Evolutionary conservation across 2,797 vertebrate genomes (phyloP), one percentile per base, ranked within the genome.

Genomic region (Urophycis tenuis): DNA sequence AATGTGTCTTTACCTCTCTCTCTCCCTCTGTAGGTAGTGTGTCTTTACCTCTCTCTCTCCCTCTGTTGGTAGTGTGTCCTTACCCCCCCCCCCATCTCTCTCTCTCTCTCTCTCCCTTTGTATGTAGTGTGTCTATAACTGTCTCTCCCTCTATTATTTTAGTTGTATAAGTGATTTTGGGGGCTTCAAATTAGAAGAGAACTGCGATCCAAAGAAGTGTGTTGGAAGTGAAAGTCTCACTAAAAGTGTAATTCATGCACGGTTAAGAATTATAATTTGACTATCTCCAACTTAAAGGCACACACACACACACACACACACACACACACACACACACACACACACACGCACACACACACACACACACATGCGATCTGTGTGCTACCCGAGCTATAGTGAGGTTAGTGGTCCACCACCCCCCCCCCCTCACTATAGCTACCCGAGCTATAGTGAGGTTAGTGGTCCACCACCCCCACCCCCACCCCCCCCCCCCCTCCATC

Each of bases 361-460:
- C 12, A 29, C 33, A 29, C n/a, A 29, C 70, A 71, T 31, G 19
- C 7, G 25, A 22, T 35, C 29, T 53, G n/a, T 69, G 33, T 15
- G 74, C 60, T 78, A 87, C 69, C 75, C 39, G 74, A 86, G 45
- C 45, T 49, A 17, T 17, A 49, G 5, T 49, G 45, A 49, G 45
- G 45, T 49, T 49, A 49, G 45, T 22, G 45, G 45, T 49, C 45
- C 3, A 5, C 17, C 45, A 17, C 11, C 45, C 45, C 45, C 45
- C 17, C 17, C 45, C 45, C 45, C 19, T n/a, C n/a, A n/a, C n/a
- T n/a, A n/a, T n/a, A n/a, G n/a, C n/a, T n/a, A n/a, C n/a, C n/a
- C n/a, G n/a, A n/a, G n/a, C 45, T 49, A 17, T 17, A 49, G 5
- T 49, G 45, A 49, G 45, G 45, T 49, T 49, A 49, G 45, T 22